Base-by-base conservation (phyloP, 2,113 vertebrate species). In the Haplochromis vanheusdeni region DNA sequence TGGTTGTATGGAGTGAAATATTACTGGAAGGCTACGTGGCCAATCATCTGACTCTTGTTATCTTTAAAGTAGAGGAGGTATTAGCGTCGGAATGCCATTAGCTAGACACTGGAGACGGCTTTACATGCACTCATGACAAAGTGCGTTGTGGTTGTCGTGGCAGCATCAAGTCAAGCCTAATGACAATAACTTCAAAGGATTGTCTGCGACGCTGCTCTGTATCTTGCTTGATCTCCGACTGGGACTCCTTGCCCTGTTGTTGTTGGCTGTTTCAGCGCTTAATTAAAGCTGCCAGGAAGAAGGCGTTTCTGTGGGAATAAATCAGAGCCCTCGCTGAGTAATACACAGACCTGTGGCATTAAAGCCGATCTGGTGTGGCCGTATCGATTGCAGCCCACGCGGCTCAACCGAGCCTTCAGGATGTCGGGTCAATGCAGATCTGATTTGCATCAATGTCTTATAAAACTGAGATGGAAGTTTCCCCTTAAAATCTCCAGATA, bases 381-480 rank as follows among this genome's bases (percentile, higher is more conserved):
- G 45, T 81, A 94, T 95, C 82, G 93, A 95, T 95, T 90, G 86
- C 86, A 93, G 86, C 56, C 81, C 19, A 40, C 10, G 31, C 68
- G 19, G 87, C 87, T 91, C 91, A 40, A 60, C 80, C 9, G 23
- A 89, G 92, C 86, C 89, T 89, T 85, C 83, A 87, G 88, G 83
- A 85, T 70, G 65, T 42, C 52, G 58, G 93, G 90, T 95, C 93
- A 93, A 93, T 94, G 90, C 75, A 82, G 91, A 93, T 95, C 94
- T 91, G 93, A 96, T 95, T 94, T 94, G 91, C 86, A 87, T 89
- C 84, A 91, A 58, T 33, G 19, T 89, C 83, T 92, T 79, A 79
- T 89, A 87, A 87, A 92, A 94, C 60, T 47, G n/a, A 89, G 79
- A 42, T 81, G 81, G 55, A 88, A 58, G 88, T 89, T 79, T 70